Evolutionary conservation across 2,888 invertebrate genomes (phyloP).

Genomic region (Plemyria rubiginata): DNA sequence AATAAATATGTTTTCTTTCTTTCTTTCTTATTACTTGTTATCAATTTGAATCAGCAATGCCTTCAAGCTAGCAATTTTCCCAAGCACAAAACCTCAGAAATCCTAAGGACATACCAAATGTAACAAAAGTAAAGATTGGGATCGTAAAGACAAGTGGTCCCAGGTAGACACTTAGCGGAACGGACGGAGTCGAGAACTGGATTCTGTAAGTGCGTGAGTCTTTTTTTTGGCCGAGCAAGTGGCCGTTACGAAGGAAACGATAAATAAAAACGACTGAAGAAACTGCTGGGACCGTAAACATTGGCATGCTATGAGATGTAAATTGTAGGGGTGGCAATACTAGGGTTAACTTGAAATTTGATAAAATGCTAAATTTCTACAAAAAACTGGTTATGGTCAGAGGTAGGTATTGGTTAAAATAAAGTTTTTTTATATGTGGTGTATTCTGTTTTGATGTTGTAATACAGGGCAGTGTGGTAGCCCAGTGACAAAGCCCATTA

Average conservation of each 20-base stretch:
- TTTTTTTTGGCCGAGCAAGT: constrained; percentile 67
- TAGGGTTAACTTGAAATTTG: neutral
- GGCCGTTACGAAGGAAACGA: constrained; percentile 76
- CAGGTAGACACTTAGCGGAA: constrained; percentile 72
- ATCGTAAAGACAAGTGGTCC: constrained; percentile 69
- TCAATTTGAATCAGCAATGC: neutral
- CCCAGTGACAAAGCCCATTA: no score
- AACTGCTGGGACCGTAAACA: constrained; percentile 39
- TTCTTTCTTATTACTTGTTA: no score
- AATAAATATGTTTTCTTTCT: no score
- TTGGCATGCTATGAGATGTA: constrained; percentile 32
- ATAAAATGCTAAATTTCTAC: neutral
- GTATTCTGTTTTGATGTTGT: no score
- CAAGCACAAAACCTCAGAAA: constrained; percentile 6
- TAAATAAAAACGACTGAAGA: constrained; percentile 58
- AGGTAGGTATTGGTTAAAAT: neutral
- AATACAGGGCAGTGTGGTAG: no score
- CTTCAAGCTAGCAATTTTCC: constrained; percentile 1
- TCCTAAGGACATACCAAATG: constrained; percentile 41
- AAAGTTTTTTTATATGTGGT: no score
- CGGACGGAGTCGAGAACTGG: constrained; percentile 71
- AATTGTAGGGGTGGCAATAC: constrained; percentile 25
- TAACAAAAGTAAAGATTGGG: constrained; percentile 51
- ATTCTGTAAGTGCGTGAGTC: constrained; percentile 70
- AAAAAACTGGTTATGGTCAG: neutral